Evolutionary conservation across 2,888 invertebrate genomes (phyloP), one percentile per base, ranked within the genome.

Genomic region (Julus scanicus): DNA sequence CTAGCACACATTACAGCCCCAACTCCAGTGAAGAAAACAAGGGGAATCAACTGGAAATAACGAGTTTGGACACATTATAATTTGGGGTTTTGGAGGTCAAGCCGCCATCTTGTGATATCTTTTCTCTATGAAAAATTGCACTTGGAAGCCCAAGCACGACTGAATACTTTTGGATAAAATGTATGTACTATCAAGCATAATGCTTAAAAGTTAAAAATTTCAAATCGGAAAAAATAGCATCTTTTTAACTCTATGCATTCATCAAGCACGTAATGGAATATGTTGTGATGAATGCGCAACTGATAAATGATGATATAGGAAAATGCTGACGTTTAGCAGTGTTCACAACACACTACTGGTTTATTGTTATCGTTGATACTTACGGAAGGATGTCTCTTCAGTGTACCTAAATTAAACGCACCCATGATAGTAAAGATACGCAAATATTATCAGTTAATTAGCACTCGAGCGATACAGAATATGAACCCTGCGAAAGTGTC

Each of bases 321-420:
- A 63, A 20, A 20, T 17, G 53, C 15, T 15, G 0, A 15, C 15
- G 15, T 53, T 53, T 53, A 53, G 37, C 48, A 37, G 4, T 87
- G 71, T n/a, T 85, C 37, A 85, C 3, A 84, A 29, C 44, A 53
- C n/a, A 17, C 29, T 29, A n/a, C 5, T 39, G 17, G 2, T 8
- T 49, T 86, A 57, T 17, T n/a, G 20, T 20, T 63, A 63, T 63
- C 17, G 4, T 20, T n/a, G 3, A 53, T 91, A 94, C 95, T 95
- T 93, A 96, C 96, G 91, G 96, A 95, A 90, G 95, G 96, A 92
- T 96, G 95, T 92, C 95, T 96, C 92, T 95, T 96, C 89, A 96
- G 92, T 91, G 95, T 95, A 87, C 94, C 92, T 37, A 95, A 89
- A 89, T 94, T 94, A 91, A 96, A 91, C 90, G 96, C 96, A 92